Conservation (phyloP, 1,140 invertebrate species). For the Pantala flavescens region DNA sequence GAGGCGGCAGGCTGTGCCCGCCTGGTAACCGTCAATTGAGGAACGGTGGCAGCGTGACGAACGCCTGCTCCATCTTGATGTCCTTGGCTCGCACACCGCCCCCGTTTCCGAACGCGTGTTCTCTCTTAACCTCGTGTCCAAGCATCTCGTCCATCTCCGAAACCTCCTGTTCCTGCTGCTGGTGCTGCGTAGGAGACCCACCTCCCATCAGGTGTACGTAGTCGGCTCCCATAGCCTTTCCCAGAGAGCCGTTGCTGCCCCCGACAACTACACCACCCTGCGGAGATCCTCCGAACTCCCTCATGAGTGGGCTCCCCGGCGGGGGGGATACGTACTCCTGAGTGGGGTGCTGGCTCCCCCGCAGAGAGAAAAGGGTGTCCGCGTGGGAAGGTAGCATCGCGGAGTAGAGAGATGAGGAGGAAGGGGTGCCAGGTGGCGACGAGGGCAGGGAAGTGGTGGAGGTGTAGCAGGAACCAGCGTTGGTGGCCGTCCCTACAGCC, state of each 20-base stretch:
- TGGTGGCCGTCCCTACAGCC: not conserved
- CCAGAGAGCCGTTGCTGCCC: not conserved
- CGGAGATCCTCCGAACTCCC: not conserved
- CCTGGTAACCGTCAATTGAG: not conserved
- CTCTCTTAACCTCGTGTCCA: too few relatives aligned
- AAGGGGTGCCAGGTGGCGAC: not conserved
- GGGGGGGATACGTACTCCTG: not conserved
- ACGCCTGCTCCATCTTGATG: not conserved
- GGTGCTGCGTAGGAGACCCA: not conserved
- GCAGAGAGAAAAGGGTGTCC: not conserved
- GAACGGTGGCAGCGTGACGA: not conserved
- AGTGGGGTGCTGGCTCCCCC: not conserved
- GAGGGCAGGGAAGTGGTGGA: not conserved
- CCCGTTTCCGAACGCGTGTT: too few relatives aligned
- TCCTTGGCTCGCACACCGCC: too few relatives aligned
- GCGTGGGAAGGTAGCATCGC: not conserved
- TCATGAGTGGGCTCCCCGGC: not conserved
- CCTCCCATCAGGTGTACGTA: not conserved
- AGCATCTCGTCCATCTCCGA: not conserved
- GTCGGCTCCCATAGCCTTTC: not conserved
- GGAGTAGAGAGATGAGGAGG: not conserved
- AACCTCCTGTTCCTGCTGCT: not conserved
- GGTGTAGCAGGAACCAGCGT: not conserved
- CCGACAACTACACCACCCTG: not conserved
- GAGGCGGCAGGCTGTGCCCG: not conserved